Base-by-base conservation (phyloP, 2,888 invertebrate genomes). In the Rhamnusium bicolor region DNA sequence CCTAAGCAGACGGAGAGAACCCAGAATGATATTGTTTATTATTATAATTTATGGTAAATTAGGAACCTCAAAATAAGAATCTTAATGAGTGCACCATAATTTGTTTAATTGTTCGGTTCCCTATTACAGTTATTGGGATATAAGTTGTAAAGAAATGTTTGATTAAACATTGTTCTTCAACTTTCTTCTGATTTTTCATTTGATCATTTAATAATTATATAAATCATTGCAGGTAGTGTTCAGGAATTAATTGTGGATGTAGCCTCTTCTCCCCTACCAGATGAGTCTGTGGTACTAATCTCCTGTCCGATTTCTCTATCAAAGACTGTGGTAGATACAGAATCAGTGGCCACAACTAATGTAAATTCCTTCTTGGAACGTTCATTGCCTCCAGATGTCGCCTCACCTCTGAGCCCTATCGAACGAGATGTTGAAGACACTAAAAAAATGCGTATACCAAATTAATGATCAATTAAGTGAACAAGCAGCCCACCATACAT, bases 301-400 rank as follows among this genome's bases (percentile, higher is more conserved):
- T 46, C 47, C 47, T 40, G 60, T 18, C n/a, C 18, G 21, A 49
- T 46, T 12, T 10, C 32, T 8, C 24, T 67, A 12, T 51, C 72
- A 1, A 62, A 62, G 8, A 40, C 61, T 4, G 54, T 27, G 66
- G 73, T 60, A 32, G 78, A 78, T 27, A 74, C 66, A 2, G 78
- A 77, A 74, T 82, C 81, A 2, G 74, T 83, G 7, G 75, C 73
- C 3, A 84, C 84, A 24, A 62, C 80, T 12, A 83, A 84, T 65
- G 72, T 83, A 0, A 81, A 83, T 69, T 83, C 84, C 8, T 83
- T 84, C 74, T 76, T 85, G 46, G 82, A 83, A n/a, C 75, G 82
- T 58, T 83, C 83, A 4, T 63, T 70, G 21, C 62, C 84, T n/a
- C 77, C 79, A 12, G 84, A 84, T 24, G 69, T 82, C 5, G 73